These are phyloP conservation scores for Zootoca vivipara DNA, from an alignment of 2,113 vertebrate species.

Conservation along the genomic window DNA sequence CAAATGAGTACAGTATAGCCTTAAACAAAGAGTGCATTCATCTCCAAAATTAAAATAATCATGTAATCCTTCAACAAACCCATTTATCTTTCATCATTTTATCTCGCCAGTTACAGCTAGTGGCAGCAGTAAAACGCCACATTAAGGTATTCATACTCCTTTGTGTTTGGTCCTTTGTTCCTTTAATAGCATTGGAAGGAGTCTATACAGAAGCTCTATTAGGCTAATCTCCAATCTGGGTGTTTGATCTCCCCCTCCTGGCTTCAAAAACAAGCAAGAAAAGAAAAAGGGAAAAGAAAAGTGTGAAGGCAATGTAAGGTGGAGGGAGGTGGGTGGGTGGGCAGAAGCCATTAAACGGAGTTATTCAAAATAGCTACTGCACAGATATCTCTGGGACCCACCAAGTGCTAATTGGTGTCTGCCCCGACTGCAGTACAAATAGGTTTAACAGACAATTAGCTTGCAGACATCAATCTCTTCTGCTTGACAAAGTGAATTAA, in stretches of 20 bases:
- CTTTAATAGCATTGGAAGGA: slow-evolving; percentile 79
- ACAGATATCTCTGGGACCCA: slow-evolving; percentile 71
- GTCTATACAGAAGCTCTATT: slow-evolving; percentile 77
- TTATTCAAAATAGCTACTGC: slow-evolving; percentile 75
- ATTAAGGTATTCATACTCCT: slow-evolving; percentile 76
- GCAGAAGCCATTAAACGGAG: slow-evolving; percentile 54
- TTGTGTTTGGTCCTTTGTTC: slow-evolving; percentile 74
- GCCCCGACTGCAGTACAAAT: slow-evolving; percentile 66
- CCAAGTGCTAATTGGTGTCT: slow-evolving; percentile 81
- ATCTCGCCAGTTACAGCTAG: slow-evolving; percentile 66
- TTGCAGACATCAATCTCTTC: slow-evolving; percentile 65
- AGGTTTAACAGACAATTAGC: slow-evolving; percentile 73
- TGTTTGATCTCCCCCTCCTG: slow-evolving; percentile 74
- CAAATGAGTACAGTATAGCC: slow-evolving; percentile 57
- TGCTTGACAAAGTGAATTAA: slow-evolving; percentile 66
- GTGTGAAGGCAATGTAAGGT: slow-evolving; percentile 19
- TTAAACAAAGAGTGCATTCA: slow-evolving; percentile 65
- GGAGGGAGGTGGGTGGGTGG: not conserved
- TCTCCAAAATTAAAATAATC: slow-evolving; percentile 70
- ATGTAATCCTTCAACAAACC: slow-evolving; percentile 63
- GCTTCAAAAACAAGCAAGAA: slow-evolving; percentile 58
- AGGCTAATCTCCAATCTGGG: slow-evolving; percentile 66
- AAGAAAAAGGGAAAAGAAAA: not conserved
- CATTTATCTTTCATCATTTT: slow-evolving; percentile 67
- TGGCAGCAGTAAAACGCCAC: slow-evolving; percentile 70